Percentiles rank a stretch among this genome's conserved stretches.
Conservation (phyloP, 53 echinoderm and acorn worm genomes). For the Antedon mediterranea region DNA sequence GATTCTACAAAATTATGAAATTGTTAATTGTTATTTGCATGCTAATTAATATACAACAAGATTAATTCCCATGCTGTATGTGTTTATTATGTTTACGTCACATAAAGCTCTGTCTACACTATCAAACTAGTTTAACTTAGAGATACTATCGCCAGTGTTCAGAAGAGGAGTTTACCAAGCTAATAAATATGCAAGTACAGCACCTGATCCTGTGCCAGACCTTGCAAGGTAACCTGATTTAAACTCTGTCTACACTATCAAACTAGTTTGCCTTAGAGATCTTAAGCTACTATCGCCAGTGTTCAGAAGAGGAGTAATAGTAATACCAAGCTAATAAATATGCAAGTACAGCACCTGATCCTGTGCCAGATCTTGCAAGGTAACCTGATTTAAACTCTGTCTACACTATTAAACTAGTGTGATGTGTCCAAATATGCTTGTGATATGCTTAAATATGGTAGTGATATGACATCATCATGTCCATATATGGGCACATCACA, state of each 20-base stretch:
- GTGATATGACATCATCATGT: neutral
- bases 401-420: too few species aligned
- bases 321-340: constrained; percentile 39
- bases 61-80: too few species aligned
- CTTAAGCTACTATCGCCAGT: constrained; percentile 83
- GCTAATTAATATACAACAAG: too few species aligned
- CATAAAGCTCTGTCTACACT: too few species aligned
- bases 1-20: too few species aligned
- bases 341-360: constrained; percentile 74
- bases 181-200: constrained; percentile 57
- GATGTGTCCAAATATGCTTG: too few species aligned
- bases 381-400: neutral
- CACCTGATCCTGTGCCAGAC: constrained; percentile 75
- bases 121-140: too few species aligned
- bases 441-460: too few species aligned
- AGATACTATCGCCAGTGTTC: constrained; percentile 88
- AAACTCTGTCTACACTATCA: too few species aligned
- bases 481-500: too few species aligned
- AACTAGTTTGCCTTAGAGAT: constrained; percentile 97
- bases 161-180: constrained; percentile 60
- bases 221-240: constrained; percentile 54
- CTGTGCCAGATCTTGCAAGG: constrained; percentile 88
- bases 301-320: constrained; percentile 76
- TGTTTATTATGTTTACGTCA: too few species aligned
- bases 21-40: too few species aligned